Base-by-base conservation (phyloP, 2,888 invertebrate genomes). In the Lypha dubia region DNA sequence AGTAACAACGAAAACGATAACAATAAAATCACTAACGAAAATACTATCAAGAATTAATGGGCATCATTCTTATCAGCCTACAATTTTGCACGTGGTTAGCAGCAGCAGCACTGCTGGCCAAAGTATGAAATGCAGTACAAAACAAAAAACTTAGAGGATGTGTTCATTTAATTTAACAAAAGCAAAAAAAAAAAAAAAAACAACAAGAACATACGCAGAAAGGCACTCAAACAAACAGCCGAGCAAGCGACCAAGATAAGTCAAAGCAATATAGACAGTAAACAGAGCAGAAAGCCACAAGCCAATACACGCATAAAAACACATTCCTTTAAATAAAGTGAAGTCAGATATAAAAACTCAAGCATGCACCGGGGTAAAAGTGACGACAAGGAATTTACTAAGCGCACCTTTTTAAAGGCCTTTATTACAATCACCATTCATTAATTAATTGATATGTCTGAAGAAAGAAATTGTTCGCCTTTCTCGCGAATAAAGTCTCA, bases 231-330 rank as follows among this genome's bases (percentile, higher is more conserved):
- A 60, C 15, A 65, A 44, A 67, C 44, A 51, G 71, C 6, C 63
- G 63, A 67, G 22, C 49, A 35, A 28, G 17, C 38, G 28, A 20
- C 68, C 41, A 60, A 60, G 71, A 76, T 62, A 71, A 51, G 60
- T 60, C 68, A 53, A 67, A 62, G 76, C 73, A 41, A 76, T 67
- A 65, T 62, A 32, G 53, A 38, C 71, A 62, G 46, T 67, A 76
- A 80, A 80, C 76, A 76, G 80, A 68, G 84, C 80, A 80, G 60
- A 73, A 83, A 80, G 60, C 79, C 84, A 76, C 80, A 84, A 63
- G 46, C 83, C 83, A 75, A 79, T 83, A 70, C 53, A n/a, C n/a
- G n/a, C n/a, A n/a, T n/a, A n/a, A n/a, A n/a, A n/a, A n/a, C n/a
- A 51, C 84, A 73, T 84, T 84, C 73, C 62, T 84, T 80, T 49